Conservation (phyloP, 2,797 vertebrate genomes). For the Periophthalmus magnuspinnatus region DNA sequence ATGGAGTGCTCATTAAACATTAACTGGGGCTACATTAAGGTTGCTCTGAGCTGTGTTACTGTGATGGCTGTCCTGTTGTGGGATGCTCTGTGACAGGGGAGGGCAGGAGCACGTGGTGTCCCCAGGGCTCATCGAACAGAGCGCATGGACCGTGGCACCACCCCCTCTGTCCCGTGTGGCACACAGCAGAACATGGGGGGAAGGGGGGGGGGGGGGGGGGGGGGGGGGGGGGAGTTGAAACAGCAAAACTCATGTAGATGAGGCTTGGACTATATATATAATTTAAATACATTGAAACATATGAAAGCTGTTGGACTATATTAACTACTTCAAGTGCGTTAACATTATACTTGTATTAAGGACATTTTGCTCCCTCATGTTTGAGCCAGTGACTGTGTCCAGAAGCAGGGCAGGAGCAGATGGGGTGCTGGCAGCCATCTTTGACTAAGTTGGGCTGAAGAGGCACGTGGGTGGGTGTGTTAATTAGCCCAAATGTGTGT, state of each 20-base stretch:
- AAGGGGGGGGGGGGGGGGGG: neutral
- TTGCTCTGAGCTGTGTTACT: conserved; percentile 23
- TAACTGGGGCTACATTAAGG: conserved; percentile 69
- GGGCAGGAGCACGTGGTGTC: conserved; percentile 57
- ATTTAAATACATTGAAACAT: conserved; percentile 28
- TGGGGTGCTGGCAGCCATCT: conserved; percentile 77
- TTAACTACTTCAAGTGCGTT: neutral
- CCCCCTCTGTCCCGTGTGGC: conserved; percentile 58
- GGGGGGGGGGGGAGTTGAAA: conserved; percentile 10
- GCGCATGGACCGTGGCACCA: conserved; percentile 46
- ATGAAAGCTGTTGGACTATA: conserved; percentile 14
- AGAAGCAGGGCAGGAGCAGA: conserved; percentile 68
- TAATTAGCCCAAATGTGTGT: conserved; percentile 67
- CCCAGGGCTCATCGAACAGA: conserved; percentile 61
- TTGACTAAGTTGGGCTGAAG: conserved; percentile 73
- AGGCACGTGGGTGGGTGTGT: conserved; percentile 75
- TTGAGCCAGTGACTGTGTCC: conserved; percentile 44
- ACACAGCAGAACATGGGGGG: conserved; percentile 32
- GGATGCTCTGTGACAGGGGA: conserved; percentile 55
- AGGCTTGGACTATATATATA: conserved; percentile 22
- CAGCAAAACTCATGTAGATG: conserved; percentile 44
- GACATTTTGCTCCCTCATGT: conserved; percentile 40
- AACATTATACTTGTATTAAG: conserved; percentile 7
- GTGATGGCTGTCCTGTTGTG: conserved; percentile 39
- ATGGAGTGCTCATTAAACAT: conserved; percentile 77